phyloP scores from a whole-genome alignment of 2,888 invertebrate genomes.

The Xylota segnis region DNA sequence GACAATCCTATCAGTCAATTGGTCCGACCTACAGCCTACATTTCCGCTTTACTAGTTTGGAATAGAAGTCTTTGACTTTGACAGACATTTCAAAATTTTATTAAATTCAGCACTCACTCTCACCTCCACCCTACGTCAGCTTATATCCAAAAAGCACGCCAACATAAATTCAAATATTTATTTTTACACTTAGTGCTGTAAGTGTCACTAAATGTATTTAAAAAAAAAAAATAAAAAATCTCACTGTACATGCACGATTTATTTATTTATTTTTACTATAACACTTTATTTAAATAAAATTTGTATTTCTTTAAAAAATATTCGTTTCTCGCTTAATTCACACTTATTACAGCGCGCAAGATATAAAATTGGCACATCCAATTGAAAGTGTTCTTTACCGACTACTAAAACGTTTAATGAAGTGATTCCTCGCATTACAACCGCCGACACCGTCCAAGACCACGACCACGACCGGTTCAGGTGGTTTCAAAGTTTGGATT shows the following conservation, averaged over 20 bases:
- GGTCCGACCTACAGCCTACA: too few relatives aligned
- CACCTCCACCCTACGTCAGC: conserved; percentile 16
- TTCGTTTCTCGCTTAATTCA: conserved; percentile 22
- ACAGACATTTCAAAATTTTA: background rate
- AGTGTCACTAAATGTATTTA: background rate
- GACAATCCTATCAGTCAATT: too few relatives aligned
- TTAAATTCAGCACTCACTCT: conserved; percentile 10
- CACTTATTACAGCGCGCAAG: conserved; percentile 51
- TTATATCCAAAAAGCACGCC: conserved; percentile 32
- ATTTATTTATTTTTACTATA: background rate
- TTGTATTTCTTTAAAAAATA: background rate
- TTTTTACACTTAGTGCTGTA: background rate
- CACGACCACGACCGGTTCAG: conserved; percentile 56
- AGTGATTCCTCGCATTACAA: conserved; percentile 66
- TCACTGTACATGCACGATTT: background rate
- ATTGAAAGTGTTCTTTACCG: conserved; percentile 75
- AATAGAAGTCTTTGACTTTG: too few relatives aligned
- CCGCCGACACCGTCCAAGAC: conserved; percentile 52
- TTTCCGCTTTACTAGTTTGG: too few relatives aligned
- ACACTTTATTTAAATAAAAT: background rate
- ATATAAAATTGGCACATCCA: conserved; percentile 66
- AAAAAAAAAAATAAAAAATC: background rate
- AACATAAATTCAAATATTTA: background rate
- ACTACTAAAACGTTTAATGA: conserved; percentile 69
- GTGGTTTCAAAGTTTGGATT: conserved; percentile 50